These are phyloP conservation scores for Phylloscopus whistleri DNA, from an alignment of 2,113 vertebrate genomes.

Conservation along the genomic window DNA sequence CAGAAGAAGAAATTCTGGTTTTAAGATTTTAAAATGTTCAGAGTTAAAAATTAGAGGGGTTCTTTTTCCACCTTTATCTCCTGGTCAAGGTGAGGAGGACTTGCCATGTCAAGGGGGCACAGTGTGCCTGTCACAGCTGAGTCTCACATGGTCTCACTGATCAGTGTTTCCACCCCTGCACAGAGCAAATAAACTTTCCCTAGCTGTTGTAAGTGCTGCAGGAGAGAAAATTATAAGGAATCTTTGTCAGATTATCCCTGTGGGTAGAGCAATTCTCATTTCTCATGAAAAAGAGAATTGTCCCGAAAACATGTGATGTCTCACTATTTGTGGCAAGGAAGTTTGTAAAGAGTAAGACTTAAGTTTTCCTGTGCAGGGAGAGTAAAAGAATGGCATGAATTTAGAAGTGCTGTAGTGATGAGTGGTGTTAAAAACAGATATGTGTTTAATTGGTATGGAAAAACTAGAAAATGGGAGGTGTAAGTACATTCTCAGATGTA, in stretches of 20 bases:
- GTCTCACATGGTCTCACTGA: not conserved
- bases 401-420: not conserved
- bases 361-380: not conserved
- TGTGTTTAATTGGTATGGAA: not conserved
- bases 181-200: not conserved
- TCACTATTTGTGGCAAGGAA: not conserved
- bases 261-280: not conserved
- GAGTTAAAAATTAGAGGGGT: not conserved
- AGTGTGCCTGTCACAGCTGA: not conserved
- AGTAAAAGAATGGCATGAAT: not conserved
- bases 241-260: not conserved
- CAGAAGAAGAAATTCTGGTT: not conserved
- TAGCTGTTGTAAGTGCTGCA: not conserved
- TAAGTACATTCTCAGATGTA: not conserved
- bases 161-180: not conserved
- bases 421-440: not conserved
- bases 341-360: not conserved
- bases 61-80: no score
- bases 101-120: not conserved
- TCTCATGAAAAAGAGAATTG: not conserved
- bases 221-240: not conserved
- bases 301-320: not conserved
- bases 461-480: not conserved
- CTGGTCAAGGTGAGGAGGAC: not conserved
- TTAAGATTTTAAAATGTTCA: not conserved